A percentile compares a stretch with the other conserved stretches of the same genome.
Conservation (phyloP, 2,113 vertebrate species). For the Ailurus styani region DNA sequence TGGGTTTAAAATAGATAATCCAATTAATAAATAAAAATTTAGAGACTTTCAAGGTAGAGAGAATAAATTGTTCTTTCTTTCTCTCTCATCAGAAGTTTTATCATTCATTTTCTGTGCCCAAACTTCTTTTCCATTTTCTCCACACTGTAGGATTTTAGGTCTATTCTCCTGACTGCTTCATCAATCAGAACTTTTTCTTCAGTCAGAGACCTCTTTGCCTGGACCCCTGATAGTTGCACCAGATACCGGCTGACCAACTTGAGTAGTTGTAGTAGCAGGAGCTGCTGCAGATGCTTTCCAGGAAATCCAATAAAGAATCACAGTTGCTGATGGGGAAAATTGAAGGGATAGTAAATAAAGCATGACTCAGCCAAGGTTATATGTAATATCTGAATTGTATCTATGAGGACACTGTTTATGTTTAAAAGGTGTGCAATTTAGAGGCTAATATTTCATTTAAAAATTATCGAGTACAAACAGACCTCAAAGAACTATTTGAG, state of each 20-base stretch:
- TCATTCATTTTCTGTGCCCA: neutral
- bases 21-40: constrained; percentile 8
- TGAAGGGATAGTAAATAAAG: constrained; percentile 21
- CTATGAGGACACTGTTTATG: neutral
- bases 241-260: neutral
- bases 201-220: neutral
- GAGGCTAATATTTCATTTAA: constrained; percentile 2
- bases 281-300: neutral
- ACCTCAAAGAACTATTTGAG: constrained; percentile 25
- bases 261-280: neutral
- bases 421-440: constrained; percentile 11
- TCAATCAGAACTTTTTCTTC: neutral
- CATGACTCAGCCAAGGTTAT: constrained; percentile 6
- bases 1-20: constrained; percentile 18
- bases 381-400: constrained; percentile 27
- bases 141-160: neutral
- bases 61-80: neutral
- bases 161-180: neutral
- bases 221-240: neutral
- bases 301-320: neutral
- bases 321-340: neutral
- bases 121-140: constrained; percentile 15
- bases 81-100: neutral
- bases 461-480: neutral
- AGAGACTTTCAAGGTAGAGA: neutral